Base-by-base conservation (phyloP, 2,888 invertebrate genomes). In the Phyllotreta cruciferae region DNA sequence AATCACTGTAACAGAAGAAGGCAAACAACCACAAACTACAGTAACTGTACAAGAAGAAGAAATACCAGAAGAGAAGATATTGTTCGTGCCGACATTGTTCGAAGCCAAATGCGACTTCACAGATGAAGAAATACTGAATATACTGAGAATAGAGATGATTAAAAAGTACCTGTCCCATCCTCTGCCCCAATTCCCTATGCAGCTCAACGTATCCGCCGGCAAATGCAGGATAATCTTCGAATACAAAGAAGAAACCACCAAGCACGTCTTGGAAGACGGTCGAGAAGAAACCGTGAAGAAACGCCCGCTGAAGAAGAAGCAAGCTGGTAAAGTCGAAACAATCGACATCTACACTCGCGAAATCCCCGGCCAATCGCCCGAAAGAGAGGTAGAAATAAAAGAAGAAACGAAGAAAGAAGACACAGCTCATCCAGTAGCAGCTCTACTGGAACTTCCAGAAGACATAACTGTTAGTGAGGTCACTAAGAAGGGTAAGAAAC, bases 331-430 rank as follows among this genome's bases (percentile, higher is more conserved):
- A 65, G 73, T 76, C 56, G 83, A 84, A 71, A 73, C 82, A 9
- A 83, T 82, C 0, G 81, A 82, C 75, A 83, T 84, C 36, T 73
- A 76, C 47, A 83, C 82, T 34, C 75, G 79, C 14, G 79, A 80
- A 70, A 73, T 74, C 61, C 71, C 74, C 11, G 73, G 68, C 44
- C 73, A 78, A 8, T 64, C 74, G 36, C 71, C 76, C 62, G 70
- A 76, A 62, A 69, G 68, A 58, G 70, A 69, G 61, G 72, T 74
- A 36, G 61, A 61, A 13, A 58, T 68, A 24, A 52, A 14, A 10
- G 64, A 66, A 47, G 67, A 66, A 62, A 14, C 52, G 5, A 60
- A 42, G 34, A 63, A 73, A 58, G 65, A 73, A 41, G 77, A 77
- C 0, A 74, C 75, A 54, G 76, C 71, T 67, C 69, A 72, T 38